These are phyloP conservation scores for Elysia crispata DNA, from an alignment of 2,888 invertebrate species.

Conservation along the genomic window DNA sequence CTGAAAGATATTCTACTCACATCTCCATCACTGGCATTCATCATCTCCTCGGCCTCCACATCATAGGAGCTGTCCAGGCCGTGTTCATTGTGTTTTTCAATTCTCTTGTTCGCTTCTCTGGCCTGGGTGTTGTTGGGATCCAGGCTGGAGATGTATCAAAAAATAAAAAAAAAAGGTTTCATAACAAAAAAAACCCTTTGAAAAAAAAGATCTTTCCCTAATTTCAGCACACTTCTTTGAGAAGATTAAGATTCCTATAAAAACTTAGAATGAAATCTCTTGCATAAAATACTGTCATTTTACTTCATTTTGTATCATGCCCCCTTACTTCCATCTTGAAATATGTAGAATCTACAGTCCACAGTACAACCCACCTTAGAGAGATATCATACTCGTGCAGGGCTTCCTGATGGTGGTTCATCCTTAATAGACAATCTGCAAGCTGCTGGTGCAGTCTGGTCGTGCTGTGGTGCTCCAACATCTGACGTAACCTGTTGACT, in stretches of 20 bases:
- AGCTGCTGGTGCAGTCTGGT: conserved; percentile 84
- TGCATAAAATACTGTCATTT: no score
- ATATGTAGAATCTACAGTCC: no score
- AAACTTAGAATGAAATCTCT: no score
- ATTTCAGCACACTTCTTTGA: no score
- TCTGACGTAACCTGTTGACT: conserved; percentile 80
- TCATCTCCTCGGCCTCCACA: conserved; percentile 53
- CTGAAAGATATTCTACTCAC: conserved; percentile 56
- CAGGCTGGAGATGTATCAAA: conserved; percentile 78
- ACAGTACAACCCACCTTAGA: conserved; percentile 80
- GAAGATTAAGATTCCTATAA: no score
- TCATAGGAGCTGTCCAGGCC: conserved; percentile 61
- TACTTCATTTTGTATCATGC: no score
- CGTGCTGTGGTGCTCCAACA: conserved; percentile 82
- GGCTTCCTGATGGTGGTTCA: conserved; percentile 84
- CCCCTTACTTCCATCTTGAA: no score
- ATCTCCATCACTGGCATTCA: conserved; percentile 76
- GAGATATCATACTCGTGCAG: conserved; percentile 84
- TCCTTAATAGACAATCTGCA: conserved; percentile 82
- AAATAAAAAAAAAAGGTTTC: no score
- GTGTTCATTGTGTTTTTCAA: conserved; percentile 58
- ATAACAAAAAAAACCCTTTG: no score
- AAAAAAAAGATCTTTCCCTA: no score
- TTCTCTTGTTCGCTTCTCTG: conserved; percentile 80
- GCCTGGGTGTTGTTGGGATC: conserved; percentile 84